These are phyloP conservation scores for Leucoma salicis DNA, from an alignment of 2,888 invertebrate genomes.

Conservation along the genomic window DNA sequence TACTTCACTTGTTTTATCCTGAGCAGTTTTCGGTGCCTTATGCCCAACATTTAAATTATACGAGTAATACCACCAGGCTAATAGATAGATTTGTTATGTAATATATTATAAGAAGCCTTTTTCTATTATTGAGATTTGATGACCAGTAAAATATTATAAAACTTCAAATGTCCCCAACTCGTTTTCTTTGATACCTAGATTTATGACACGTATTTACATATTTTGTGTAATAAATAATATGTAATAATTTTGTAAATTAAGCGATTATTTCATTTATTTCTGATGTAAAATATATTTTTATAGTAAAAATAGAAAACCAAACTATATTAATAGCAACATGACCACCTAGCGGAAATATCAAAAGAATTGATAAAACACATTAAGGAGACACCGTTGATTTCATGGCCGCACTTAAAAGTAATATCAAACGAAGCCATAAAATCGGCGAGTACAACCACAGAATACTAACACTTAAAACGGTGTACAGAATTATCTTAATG, in stretches of 20 bases:
- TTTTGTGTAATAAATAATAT: constrained; percentile 10
- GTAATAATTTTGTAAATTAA: constrained; percentile 9
- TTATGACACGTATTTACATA: constrained; percentile 13
- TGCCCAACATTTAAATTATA: no score
- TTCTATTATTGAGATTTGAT: background rate
- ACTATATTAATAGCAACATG: background rate
- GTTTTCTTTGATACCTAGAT: constrained; percentile 2
- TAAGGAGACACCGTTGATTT: constrained; percentile 19
- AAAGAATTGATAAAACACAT: constrained; percentile 1
- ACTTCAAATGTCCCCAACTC: background rate
- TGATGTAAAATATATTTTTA: background rate
- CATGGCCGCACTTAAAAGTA: constrained; percentile 17
- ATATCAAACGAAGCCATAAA: constrained; percentile 25
- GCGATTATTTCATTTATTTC: constrained; percentile 3
- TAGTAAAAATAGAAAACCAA: background rate
- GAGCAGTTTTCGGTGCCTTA: no score
- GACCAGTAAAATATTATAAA: background rate
- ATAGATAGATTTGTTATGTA: no score
- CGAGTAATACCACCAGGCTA: no score
- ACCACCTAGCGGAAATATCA: constrained; percentile 2
- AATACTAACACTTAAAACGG: constrained; percentile 30
- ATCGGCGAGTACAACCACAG: constrained; percentile 15
- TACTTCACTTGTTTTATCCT: no score
- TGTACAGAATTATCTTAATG: constrained; percentile 36
- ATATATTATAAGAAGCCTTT: no score